Evolutionary conservation across 2,888 invertebrate genomes (phyloP), one percentile per base, ranked within the genome.

Genomic region (Drosophila stalkeri): DNA sequence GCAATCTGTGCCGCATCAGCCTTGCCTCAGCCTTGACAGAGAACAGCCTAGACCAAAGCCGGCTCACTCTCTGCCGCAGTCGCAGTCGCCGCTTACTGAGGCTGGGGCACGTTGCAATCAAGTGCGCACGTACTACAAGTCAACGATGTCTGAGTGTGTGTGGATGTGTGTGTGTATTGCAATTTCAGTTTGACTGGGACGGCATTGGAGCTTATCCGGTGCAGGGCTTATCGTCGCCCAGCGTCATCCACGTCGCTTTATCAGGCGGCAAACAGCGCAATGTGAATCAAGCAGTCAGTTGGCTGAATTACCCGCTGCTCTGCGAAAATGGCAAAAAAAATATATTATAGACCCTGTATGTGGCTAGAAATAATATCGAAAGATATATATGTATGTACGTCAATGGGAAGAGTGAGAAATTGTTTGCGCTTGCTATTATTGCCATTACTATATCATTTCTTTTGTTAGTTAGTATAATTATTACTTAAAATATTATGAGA

Each of bases 181-280:
- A 78, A 52, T 62, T 62, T 64, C 43, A 55, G 43, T 46, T 51
- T 27, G 56, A 5, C 16, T 33, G 52, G 44, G 18, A 49, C 23
- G 43, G 35, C 64, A 44, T 37, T 61, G 67, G 16, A 68, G 67
- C 69, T 77, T 77, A 77, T 74, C 77, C 75, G 77, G 77, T 77
- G 75, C 74, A 60, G 75, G 57, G 69, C 77, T 77, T 79, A 77
- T 77, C 77, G 51, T 60, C 44, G 47, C 6, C 51, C 57, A 74
- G 59, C 65, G 64, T 79, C 77, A 79, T 69, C 62, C 75, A 78
- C 64, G 70, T 65, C 79, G 47, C 55, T 55, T 68, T 61, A 60
- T 73, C 74, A 64, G 63, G 44, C 59, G 20, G 56, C 31, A n/a
- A 56, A 52, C 46, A 64, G 64, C 41, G 51, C 60, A 66, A 60